Percentiles rank a stretch among this genome's conserved stretches.
Conservation (phyloP, 2,888 invertebrate species). For the Nephrotoma guestfalica region DNA sequence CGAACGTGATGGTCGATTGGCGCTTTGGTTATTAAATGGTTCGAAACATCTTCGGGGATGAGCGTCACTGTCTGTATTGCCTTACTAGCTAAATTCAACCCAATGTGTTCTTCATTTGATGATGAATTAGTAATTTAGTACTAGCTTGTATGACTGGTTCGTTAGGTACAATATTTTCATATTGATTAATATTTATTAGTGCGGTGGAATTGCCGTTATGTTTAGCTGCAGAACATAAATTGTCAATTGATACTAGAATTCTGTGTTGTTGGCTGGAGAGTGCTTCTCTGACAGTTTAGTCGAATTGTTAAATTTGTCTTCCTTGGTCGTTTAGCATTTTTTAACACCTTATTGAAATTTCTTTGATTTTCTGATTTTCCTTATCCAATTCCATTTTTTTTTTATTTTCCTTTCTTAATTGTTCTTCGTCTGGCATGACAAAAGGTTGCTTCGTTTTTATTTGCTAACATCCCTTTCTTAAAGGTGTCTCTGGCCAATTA, state of each 20-base stretch:
- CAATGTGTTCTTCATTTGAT: not conserved
- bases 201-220: not conserved
- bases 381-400: too few species aligned
- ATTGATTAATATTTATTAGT: not conserved
- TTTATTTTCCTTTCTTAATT: too few species aligned
- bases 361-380: too few species aligned
- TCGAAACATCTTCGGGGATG: not conserved
- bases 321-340: not conserved
- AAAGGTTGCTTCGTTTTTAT: too few species aligned
- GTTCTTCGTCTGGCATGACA: too few species aligned
- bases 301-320: not conserved
- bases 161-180: not conserved
- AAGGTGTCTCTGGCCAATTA: too few species aligned
- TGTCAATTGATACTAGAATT: not conserved
- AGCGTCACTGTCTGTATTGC: not conserved
- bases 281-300: not conserved
- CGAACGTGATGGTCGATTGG: not conserved
- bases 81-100: not conserved
- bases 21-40: too few species aligned
- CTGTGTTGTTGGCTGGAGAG: not conserved
- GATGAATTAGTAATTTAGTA: too few species aligned
- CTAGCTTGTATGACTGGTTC: not conserved
- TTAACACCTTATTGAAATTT: too few species aligned
- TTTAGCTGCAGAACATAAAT: not conserved
- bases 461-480: too few species aligned